phyloP scores from a whole-genome alignment of 2,888 invertebrate species.

The Andrena minutula region DNA sequence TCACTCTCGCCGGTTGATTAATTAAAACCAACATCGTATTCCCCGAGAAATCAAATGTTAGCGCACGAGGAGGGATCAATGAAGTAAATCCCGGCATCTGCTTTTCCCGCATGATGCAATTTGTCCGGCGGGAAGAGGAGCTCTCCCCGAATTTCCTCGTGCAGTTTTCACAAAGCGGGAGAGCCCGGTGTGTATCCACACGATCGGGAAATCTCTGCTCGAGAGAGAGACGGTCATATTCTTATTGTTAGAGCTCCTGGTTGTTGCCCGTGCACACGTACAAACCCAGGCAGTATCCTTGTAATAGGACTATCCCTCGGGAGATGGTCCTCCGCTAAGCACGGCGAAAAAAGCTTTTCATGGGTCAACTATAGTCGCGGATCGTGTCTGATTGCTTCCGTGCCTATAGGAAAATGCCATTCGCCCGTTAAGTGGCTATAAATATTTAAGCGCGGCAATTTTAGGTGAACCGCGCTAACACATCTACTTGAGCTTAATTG shows the following conservation, averaged over 20 bases:
- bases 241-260: slow-evolving; percentile 43
- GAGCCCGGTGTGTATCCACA: slow-evolving; percentile 51
- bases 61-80: slow-evolving; percentile 65
- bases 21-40: slow-evolving; percentile 76
- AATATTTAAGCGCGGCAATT: slow-evolving; percentile 39
- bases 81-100: slow-evolving; percentile 47
- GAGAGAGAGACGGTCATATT: slow-evolving; percentile 34
- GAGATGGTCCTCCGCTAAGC: slow-evolving; percentile 32
- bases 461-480: not conserved
- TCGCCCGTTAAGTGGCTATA: slow-evolving; percentile 38
- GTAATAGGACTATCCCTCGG: slow-evolving; percentile 32
- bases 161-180: slow-evolving; percentile 67
- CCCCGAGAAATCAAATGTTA: slow-evolving; percentile 74
- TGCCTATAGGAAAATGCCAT: slow-evolving; percentile 17
- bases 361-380: not conserved
- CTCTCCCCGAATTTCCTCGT: slow-evolving; percentile 70
- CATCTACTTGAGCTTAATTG: not conserved
- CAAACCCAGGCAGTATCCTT: slow-evolving; percentile 3
- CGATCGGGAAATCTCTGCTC: slow-evolving; percentile 60
- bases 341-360: slow-evolving; percentile 27
- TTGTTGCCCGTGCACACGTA: slow-evolving; percentile 18
- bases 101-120: slow-evolving; percentile 72
- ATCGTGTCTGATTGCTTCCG: slow-evolving; percentile 5
- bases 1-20: slow-evolving; percentile 73
- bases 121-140: slow-evolving; percentile 71